Conservation (phyloP, 2,888 invertebrate species). For the Orthosia incerta region DNA sequence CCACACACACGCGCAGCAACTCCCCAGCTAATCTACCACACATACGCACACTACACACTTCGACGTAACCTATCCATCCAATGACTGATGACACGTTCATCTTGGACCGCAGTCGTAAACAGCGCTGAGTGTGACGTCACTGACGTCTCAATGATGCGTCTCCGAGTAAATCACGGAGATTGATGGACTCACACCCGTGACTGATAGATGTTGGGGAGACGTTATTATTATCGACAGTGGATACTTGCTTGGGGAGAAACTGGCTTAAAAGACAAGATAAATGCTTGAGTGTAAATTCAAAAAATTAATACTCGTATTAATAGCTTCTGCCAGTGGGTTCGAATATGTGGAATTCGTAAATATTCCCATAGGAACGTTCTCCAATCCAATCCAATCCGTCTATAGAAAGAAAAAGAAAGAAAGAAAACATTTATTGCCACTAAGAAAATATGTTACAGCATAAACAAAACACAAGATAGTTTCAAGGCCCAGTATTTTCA, state of each 20-base stretch:
- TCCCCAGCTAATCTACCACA: background rate
- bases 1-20: background rate
- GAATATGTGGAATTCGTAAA: no score
- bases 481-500: no score
- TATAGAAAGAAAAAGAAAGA: no score
- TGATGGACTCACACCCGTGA: constrained; percentile 58
- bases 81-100: constrained; percentile 52
- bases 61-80: constrained; percentile 33
- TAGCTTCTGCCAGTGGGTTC: no score
- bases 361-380: no score
- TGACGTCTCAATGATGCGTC: constrained; percentile 68
- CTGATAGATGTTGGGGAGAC: constrained; percentile 47
- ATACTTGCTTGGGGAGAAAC: background rate
- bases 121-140: constrained; percentile 61
- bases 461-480: no score
- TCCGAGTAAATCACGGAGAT: constrained; percentile 66
- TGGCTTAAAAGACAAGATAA: background rate
- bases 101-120: constrained; percentile 53
- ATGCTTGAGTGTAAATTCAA: background rate
- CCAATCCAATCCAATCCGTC: no score
- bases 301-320: background rate
- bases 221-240: constrained; percentile 38
- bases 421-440: no score
- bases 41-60: background rate
- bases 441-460: no score